phyloP scores from a whole-genome alignment of 2,888 invertebrate species.

The Drosophila vallismaia region DNA sequence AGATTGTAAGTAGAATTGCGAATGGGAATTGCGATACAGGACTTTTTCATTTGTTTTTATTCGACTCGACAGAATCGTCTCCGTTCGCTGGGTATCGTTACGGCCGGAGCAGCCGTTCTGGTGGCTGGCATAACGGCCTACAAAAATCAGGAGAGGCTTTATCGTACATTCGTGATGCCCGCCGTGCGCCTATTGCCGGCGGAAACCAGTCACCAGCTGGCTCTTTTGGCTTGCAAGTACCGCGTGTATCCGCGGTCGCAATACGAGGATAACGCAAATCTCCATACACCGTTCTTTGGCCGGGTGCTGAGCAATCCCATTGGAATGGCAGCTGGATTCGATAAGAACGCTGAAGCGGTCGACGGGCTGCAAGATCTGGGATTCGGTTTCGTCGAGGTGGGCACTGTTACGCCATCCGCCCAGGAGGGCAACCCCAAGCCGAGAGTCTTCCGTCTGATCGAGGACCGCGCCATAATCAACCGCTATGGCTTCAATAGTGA shows the following conservation, averaged over 20 bases:
- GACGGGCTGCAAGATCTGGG: slow-evolving; percentile 92
- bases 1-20: slow-evolving; percentile 23
- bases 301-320: slow-evolving; percentile 93
- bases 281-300: slow-evolving; percentile 89
- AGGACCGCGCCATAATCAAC: slow-evolving; percentile 96
- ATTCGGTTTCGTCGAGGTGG: slow-evolving; percentile 98
- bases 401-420: slow-evolving; percentile 96
- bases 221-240: slow-evolving; percentile 90
- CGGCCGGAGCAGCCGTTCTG: slow-evolving; percentile 56
- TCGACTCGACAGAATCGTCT: slow-evolving; percentile 44
- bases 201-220: slow-evolving; percentile 92
- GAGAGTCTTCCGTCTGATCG: slow-evolving; percentile 93
- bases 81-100: slow-evolving; percentile 61
- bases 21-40: no score
- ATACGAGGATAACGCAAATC: slow-evolving; percentile 56
- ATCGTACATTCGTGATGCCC: slow-evolving; percentile 67
- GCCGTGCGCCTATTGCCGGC: slow-evolving; percentile 86
- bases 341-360: slow-evolving; percentile 97
- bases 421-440: slow-evolving; percentile 97
- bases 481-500: slow-evolving; percentile 98
- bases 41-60: no score
- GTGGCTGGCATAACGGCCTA: slow-evolving; percentile 50
- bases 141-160: slow-evolving; percentile 42
- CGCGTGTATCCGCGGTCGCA: slow-evolving; percentile 67
- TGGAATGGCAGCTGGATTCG: slow-evolving; percentile 99